These are phyloP conservation scores for Entomobrya multifasciata DNA, from an alignment of 2,888 invertebrate species.

Conservation along the genomic window DNA sequence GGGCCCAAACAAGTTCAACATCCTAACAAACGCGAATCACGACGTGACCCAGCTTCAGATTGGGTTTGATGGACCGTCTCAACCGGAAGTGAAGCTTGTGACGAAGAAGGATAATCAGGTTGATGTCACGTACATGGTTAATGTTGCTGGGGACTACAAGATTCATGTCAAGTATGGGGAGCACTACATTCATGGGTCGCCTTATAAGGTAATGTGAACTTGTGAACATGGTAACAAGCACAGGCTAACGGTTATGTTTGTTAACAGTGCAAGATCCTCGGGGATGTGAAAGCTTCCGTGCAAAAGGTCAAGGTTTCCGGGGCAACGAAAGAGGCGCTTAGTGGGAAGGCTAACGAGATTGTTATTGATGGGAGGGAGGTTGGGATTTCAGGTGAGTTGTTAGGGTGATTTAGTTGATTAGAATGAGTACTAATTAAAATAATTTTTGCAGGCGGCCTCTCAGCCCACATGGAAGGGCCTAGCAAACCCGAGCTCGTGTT, in stretches of 20 bases:
- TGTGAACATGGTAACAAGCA: background rate
- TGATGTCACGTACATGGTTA: slow-evolving; percentile 67
- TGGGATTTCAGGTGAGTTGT: slow-evolving; percentile 65
- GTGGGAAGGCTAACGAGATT: slow-evolving; percentile 53
- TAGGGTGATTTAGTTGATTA: background rate
- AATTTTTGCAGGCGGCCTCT: slow-evolving; percentile 51
- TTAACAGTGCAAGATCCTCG: slow-evolving; percentile 63
- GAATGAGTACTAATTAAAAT: no score
- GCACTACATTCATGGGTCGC: slow-evolving; percentile 63
- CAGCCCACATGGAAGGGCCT: slow-evolving; percentile 71
- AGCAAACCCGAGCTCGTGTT: slow-evolving; percentile 67
- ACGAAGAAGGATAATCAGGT: slow-evolving; percentile 71
- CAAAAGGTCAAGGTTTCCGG: slow-evolving; percentile 65
- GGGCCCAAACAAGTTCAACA: slow-evolving; percentile 73
- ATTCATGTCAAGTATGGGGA: slow-evolving; percentile 71
- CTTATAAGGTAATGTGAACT: slow-evolving; percentile 37
- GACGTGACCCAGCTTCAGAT: slow-evolving; percentile 65
- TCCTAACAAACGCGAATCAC: slow-evolving; percentile 60
- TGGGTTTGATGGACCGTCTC: slow-evolving; percentile 62
- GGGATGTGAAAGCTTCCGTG: slow-evolving; percentile 68
- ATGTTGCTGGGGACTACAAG: slow-evolving; percentile 71
- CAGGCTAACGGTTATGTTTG: background rate
- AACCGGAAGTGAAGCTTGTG: slow-evolving; percentile 72
- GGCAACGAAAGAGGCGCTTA: slow-evolving; percentile 63
- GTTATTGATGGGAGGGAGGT: slow-evolving; percentile 67